Percentiles rank a stretch among this genome's conserved stretches.
phyloP scores from a whole-genome alignment of 2,113 vertebrate species.

The Oreotrochilus melanogaster region DNA sequence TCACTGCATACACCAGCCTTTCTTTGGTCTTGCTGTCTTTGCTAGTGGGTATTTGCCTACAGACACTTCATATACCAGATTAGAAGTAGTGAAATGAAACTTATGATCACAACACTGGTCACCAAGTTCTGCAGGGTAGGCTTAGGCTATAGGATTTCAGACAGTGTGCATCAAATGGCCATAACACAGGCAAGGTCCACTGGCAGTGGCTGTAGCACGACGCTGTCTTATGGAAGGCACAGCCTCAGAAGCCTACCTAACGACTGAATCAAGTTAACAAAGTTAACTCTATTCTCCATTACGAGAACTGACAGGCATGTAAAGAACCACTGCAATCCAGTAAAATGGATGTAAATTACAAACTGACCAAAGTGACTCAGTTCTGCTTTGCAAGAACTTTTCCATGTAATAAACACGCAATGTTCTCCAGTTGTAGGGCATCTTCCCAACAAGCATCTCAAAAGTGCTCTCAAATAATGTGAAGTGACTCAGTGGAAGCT shows the following conservation, averaged over 20 bases:
- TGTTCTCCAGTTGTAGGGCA: not conserved
- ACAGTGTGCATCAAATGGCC: not conserved
- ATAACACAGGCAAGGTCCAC: not conserved
- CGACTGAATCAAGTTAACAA: not conserved
- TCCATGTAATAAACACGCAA: not conserved
- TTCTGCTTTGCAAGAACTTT: not conserved
- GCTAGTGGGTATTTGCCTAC: not conserved
- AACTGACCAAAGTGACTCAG: not conserved
- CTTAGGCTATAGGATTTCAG: not conserved
- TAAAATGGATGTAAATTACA: not conserved
- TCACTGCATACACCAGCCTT: not conserved
- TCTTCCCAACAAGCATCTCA: not conserved
- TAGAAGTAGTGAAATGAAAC: not conserved
- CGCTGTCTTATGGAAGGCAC: not conserved
- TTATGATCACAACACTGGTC: not conserved
- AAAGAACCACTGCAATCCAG: not conserved
- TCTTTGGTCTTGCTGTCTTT: not conserved
- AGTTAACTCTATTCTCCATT: not conserved
- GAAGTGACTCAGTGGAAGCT: not conserved
- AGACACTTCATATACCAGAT: not conserved
- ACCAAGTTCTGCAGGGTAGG: fast-evolving
- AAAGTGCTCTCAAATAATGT: not conserved
- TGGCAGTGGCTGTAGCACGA: not conserved
- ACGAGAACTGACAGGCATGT: not conserved
- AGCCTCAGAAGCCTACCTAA: not conserved